Conservation (phyloP, 2,888 invertebrate species). For the Rotaria magnacalcarata region DNA sequence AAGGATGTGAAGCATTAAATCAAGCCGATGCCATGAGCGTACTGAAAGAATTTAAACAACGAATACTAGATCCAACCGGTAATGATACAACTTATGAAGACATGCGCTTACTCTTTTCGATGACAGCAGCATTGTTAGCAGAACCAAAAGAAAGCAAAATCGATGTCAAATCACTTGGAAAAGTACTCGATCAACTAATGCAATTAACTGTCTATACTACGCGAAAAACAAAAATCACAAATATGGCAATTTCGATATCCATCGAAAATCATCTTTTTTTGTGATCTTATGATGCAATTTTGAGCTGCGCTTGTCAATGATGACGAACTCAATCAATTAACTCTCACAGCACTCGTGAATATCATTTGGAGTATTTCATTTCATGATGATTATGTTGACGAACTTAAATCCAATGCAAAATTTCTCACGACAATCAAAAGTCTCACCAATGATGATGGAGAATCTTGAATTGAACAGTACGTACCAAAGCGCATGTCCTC, state of each 20-base stretch:
- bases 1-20: background rate
- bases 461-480: background rate
- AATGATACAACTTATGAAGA: background rate
- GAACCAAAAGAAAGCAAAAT: background rate
- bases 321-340: background rate
- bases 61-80: background rate
- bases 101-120: background rate
- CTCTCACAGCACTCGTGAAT: background rate
- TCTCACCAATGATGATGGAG: background rate
- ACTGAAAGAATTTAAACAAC: background rate
- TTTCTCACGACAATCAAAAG: background rate
- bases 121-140: background rate
- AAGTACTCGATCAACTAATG: conserved; percentile 3
- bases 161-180: background rate
- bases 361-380: conserved; percentile 15
- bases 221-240: background rate
- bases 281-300: background rate
- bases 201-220: background rate
- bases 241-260: background rate
- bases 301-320: background rate
- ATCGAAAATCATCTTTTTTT: background rate
- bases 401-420: background rate
- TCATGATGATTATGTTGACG: background rate
- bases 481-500: background rate
- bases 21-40: background rate